phyloP scores from a whole-genome alignment of 2,888 invertebrate species.

The Lissonota sp. region DNA sequence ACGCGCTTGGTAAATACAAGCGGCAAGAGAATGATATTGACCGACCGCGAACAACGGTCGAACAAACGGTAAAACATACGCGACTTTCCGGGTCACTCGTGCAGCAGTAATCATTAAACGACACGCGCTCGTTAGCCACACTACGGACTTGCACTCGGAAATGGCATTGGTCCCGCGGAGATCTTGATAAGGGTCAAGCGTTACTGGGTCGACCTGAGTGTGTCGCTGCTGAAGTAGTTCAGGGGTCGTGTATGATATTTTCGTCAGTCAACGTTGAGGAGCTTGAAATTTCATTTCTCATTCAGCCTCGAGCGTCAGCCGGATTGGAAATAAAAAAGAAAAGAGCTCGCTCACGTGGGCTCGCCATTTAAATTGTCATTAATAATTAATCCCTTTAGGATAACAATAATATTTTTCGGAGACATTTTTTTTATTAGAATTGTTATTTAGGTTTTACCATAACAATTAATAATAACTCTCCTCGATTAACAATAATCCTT shows the following conservation, averaged over 20 bases:
- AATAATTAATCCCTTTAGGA: no score
- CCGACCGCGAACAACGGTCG: constrained; percentile 11
- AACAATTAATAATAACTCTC: no score
- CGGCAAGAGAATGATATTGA: constrained; percentile 2
- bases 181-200: constrained; percentile 48
- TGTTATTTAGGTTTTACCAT: no score
- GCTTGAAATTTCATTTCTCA: no score
- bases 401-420: no score
- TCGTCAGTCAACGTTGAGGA: not conserved
- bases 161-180: constrained; percentile 53
- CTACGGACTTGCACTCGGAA: constrained; percentile 42
- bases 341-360: no score
- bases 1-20: not conserved
- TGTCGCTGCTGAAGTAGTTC: constrained; percentile 34
- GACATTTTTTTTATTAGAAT: no score
- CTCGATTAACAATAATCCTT: no score
- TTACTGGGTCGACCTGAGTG: constrained; percentile 42
- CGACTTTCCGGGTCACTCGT: constrained; percentile 47
- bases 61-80: constrained; percentile 25
- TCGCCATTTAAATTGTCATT: no score
- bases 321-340: no score
- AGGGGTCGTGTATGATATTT: constrained; percentile 33
- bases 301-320: no score
- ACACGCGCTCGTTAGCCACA: constrained; percentile 44
- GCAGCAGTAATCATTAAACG: constrained; percentile 33